Evolutionary conservation across 1,140 invertebrate genomes (phyloP).

Genomic region (Adelges cooleyi): DNA sequence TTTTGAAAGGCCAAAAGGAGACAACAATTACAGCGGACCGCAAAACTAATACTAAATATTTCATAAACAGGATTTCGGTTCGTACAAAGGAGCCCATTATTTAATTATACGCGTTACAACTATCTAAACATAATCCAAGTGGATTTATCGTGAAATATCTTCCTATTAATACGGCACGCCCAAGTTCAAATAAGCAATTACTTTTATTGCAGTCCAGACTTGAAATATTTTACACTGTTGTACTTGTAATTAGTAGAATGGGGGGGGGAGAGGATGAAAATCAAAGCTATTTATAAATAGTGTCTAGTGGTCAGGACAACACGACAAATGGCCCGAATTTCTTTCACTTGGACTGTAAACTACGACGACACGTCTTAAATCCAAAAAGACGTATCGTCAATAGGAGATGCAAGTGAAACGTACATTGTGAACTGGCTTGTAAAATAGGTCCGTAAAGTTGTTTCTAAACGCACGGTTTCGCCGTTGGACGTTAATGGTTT

Average conservation of each 20-base stretch:
- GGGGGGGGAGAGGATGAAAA: neutral
- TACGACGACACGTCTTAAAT: too few relatives aligned
- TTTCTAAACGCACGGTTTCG: constrained; percentile 16
- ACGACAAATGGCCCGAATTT: too few relatives aligned
- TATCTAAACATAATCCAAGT: too few relatives aligned
- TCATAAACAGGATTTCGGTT: neutral
- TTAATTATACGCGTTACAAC: too few relatives aligned
- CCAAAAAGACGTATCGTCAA: too few relatives aligned
- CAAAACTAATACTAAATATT: constrained; percentile 10
- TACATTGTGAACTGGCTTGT: neutral
- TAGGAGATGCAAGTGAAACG: constrained; percentile 3
- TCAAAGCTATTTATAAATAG: neutral
- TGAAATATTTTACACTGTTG: too few relatives aligned
- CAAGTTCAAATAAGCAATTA: too few relatives aligned
- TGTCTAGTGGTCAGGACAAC: neutral
- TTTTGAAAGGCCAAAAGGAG: neutral
- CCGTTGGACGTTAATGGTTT: constrained; percentile 2
- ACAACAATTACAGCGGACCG: neutral
- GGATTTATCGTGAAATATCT: too few relatives aligned
- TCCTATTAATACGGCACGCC: too few relatives aligned
- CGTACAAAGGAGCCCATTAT: neutral
- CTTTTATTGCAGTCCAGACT: too few relatives aligned
- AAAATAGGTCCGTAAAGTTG: neutral
- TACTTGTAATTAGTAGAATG: neutral
- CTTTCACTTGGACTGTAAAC: too few relatives aligned